These are phyloP conservation scores for Carassius carassius DNA, from an alignment of 2,113 vertebrate species.

Conservation along the genomic window DNA sequence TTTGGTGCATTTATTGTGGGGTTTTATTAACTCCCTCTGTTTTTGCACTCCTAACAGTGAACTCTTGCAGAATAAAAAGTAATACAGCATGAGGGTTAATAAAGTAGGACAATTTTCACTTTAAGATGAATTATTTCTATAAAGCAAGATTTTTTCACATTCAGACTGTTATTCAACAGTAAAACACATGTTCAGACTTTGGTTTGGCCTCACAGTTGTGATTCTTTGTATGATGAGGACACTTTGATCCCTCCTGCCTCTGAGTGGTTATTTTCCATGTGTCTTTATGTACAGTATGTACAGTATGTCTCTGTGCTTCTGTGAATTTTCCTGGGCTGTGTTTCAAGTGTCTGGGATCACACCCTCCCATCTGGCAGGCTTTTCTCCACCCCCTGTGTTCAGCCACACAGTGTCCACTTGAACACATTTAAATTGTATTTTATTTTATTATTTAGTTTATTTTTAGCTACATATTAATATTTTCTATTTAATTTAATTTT, in stretches of 20 bases:
- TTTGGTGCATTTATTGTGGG: not conserved
- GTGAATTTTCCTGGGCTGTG: not conserved
- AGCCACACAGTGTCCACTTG: not conserved
- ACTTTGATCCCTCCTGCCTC: too few relatives aligned
- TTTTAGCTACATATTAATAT: not conserved
- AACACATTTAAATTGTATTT: not conserved
- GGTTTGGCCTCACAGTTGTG: not conserved
- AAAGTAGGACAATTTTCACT: not conserved
- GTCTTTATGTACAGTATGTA: conserved; percentile 22
- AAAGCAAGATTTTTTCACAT: not conserved
- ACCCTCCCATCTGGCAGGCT: not conserved
- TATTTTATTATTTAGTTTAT: not conserved
- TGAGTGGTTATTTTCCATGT: not conserved
- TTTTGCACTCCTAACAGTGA: not conserved
- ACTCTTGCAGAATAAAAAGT: not conserved
- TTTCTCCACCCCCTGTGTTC: not conserved
- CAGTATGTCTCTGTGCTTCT: conserved; percentile 26
- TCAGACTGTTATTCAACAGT: not conserved
- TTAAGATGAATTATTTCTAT: not conserved
- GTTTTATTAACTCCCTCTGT: not conserved
- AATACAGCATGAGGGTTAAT: not conserved
- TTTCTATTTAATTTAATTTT: too few relatives aligned
- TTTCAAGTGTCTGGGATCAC: conserved; percentile 30
- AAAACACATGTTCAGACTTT: not conserved
- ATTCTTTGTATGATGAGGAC: not conserved